A percentile compares a stretch with the other conserved stretches of the same genome.
Conservation (phyloP, 2,888 invertebrate genomes). For the Hyalella azteca region DNA sequence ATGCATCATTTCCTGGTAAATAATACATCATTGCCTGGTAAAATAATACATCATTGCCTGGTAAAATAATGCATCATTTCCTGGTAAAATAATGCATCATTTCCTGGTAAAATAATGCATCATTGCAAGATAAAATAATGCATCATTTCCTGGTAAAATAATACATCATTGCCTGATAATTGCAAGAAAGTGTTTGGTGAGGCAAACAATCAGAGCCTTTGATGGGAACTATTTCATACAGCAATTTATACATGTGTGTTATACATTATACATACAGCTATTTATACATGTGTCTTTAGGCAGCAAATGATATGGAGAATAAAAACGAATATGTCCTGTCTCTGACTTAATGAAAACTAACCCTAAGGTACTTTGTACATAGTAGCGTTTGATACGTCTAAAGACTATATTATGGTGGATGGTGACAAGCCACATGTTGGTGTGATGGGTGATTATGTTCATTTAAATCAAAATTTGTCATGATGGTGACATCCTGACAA, state of each 20-base stretch:
- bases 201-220: constrained; percentile 3
- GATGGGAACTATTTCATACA: background rate
- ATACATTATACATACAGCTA: background rate
- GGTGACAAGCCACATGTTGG: background rate
- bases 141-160: no score
- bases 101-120: no score
- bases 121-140: no score
- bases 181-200: no score
- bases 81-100: no score
- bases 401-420: constrained; percentile 13
- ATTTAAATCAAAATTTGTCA: constrained; percentile 13
- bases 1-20: no score
- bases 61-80: no score
- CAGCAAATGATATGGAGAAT: background rate
- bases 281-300: constrained; percentile 5
- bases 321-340: constrained; percentile 21
- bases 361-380: constrained; percentile 17
- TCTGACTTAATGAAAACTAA: constrained; percentile 22
- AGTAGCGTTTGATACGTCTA: constrained; percentile 25
- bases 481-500: no score
- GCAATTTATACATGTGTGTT: background rate
- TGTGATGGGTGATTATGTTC: background rate
- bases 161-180: no score
- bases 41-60: no score
- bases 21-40: no score